phyloP scores from a whole-genome alignment of 1,140 invertebrate species.

The Zaprionus camerounensis region DNA sequence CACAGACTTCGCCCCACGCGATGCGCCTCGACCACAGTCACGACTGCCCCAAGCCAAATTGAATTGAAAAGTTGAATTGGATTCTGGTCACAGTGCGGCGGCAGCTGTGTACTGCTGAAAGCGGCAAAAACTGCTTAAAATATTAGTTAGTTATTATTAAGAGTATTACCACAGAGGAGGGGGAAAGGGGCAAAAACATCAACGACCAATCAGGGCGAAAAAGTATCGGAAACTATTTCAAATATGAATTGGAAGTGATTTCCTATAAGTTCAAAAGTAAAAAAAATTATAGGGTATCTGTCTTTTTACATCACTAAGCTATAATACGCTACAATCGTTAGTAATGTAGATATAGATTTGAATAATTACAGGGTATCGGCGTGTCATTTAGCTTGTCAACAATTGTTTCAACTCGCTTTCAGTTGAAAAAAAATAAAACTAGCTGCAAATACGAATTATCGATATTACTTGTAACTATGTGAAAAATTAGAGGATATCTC shows the following conservation, averaged over 20 bases:
- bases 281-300: neutral
- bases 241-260: neutral
- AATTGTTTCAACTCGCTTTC: neutral
- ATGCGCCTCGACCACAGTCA: constrained; percentile 4
- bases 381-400: neutral
- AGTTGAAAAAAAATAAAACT: too few relatives aligned
- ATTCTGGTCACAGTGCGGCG: constrained; percentile 32
- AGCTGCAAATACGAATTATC: too few relatives aligned
- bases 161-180: constrained; percentile 14
- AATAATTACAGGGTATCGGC: too few relatives aligned
- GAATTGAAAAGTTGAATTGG: constrained; percentile 53
- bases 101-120: neutral
- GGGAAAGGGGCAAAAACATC: too few relatives aligned
- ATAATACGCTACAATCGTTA: too few relatives aligned
- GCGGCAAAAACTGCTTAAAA: constrained; percentile 56
- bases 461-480: too few relatives aligned
- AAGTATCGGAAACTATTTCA: neutral
- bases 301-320: too few relatives aligned
- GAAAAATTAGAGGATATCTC: too few relatives aligned
- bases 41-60: constrained; percentile 18
- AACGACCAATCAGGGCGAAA: neutral
- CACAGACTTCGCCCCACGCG: neutral
- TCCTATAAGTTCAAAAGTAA: too few relatives aligned
- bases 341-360: too few relatives aligned
- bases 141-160: constrained; percentile 61